Base-by-base conservation (phyloP, 2,113 vertebrate genomes). In the Dermatemys mawii region DNA sequence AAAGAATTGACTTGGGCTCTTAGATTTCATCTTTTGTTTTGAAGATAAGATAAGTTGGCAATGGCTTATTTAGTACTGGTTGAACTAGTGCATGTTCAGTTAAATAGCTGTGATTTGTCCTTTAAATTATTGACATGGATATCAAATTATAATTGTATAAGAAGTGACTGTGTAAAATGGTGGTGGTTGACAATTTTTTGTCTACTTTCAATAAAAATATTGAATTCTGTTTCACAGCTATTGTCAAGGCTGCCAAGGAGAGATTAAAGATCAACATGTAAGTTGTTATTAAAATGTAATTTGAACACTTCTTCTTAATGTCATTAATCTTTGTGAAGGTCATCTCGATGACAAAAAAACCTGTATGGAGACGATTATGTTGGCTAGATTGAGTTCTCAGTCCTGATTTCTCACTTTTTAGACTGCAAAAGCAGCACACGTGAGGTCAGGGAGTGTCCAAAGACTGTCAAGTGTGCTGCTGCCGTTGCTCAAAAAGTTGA, bases 221-320 rank as follows among this genome's bases (percentile, higher is more conserved):
- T 80, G 21, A 63, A 80, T 95, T 96, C 97, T 94, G n/a, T 90
- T 88, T 98, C 97, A 53, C 93, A 99, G 99, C 95, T 99, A 96
- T 97, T 99, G 99, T 97, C 98, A 99, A 46, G 99, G 98, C 50
- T 99, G 99, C 97, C 98, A 99, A 95, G 99, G 98, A 80, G 97
- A 99, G 95, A 97, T 99, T 63, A 99, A 98, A 96, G 99, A 99
- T 93, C 99, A 98, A 97, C 98, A 97, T 89, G 99, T 99, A 97
- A 99, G 99, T 99, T 35, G 54, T 27, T 41, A 67, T 32, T 44
- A 67, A 50, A 50, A 21, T 38, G 9, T 70, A 70, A 70, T 38
- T n/a, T 70, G 17, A 8, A 70, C 35, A 11, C n/a, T 51, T 70
- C 44, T 11, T 54, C 14, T 85, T 29, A 24, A 16, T 51, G 32